Base-by-base conservation (phyloP, 2,113 vertebrate species). In the Hydrolagus affinis region DNA sequence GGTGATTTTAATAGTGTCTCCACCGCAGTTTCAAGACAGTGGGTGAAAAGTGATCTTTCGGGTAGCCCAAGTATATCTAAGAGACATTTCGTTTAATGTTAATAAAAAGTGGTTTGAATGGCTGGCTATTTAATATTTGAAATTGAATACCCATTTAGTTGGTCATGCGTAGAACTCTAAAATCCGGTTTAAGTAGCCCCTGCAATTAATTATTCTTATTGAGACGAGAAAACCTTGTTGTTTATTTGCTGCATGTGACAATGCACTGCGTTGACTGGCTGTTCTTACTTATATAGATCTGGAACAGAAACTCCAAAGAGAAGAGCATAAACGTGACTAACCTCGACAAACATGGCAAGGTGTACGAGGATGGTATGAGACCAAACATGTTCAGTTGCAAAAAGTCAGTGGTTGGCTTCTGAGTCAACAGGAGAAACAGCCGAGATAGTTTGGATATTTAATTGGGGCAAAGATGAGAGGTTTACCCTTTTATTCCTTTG, bases 221-320 rank as follows among this genome's bases (percentile, higher is more conserved):
- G 25, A 23, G 56, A 57, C 11, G 30, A 66, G 30, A 28, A 19
- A 8, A 32, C 8, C 11, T 56, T 8, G 17, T 75, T 8, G 14
- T 75, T 66, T 21, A 15, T 44, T 44, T 44, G 44, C 44, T 44
- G 6, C 44, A 1, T 44, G 44, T 44, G 44, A 44, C 1, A 44
- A 44, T 3, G 6, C 44, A 44, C n/a, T 44, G 44, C n/a, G n/a
- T n/a, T n/a, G n/a, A n/a, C 59, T 62, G n/a, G 15, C 19, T 80
- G 59, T 66, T 64, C 28, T 74, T 17, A 71, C 56, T 86, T 14
- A 44, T 44, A 59, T 87, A 99, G 98, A 90, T 99, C 80, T 99
- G 98, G 97, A 94, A 94, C 90, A 97, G 96, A 91, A 98, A 97
- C 91, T 91, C 93, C 30, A 99, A 98, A 87, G 91, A 96, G 90